A percentile compares a stretch with the other conserved stretches of the same genome.
Conservation (phyloP, 2,797 vertebrate genomes). For the Myiotriccus ornatus region DNA sequence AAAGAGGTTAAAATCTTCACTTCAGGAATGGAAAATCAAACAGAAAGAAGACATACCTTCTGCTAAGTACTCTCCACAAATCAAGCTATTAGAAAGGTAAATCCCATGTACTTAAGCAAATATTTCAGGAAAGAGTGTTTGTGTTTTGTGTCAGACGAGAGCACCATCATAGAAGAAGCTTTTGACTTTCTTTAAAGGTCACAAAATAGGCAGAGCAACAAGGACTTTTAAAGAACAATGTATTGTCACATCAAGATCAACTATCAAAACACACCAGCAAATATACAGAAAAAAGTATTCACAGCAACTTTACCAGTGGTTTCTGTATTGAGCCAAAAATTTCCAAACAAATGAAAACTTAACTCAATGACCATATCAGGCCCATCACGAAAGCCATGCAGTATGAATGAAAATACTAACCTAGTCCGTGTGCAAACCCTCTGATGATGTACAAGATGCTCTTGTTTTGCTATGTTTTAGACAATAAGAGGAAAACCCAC, state of each 20-base stretch:
- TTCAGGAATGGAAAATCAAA: conserved; percentile 12
- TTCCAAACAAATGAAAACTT: background rate
- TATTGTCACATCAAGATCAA: background rate
- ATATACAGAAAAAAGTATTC: background rate
- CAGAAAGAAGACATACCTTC: background rate
- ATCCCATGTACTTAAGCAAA: background rate
- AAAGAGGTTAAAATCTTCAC: background rate
- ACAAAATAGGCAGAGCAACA: background rate
- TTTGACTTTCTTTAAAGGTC: background rate
- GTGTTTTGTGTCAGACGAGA: background rate
- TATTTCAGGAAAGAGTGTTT: background rate
- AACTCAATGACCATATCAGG: background rate
- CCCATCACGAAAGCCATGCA: background rate
- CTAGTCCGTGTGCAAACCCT: background rate
- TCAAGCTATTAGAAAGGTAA: background rate
- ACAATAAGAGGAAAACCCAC: background rate
- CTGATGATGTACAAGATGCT: background rate
- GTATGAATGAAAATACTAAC: background rate
- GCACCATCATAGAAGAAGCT: background rate
- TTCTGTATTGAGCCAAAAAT: background rate
- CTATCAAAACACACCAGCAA: background rate
- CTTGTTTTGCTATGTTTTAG: background rate
- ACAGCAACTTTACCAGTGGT: background rate
- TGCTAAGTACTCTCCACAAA: background rate
- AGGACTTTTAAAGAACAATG: background rate